Evolutionary conservation across 1,140 invertebrate genomes (phyloP).

Genomic region (Diachasma alloeum): DNA sequence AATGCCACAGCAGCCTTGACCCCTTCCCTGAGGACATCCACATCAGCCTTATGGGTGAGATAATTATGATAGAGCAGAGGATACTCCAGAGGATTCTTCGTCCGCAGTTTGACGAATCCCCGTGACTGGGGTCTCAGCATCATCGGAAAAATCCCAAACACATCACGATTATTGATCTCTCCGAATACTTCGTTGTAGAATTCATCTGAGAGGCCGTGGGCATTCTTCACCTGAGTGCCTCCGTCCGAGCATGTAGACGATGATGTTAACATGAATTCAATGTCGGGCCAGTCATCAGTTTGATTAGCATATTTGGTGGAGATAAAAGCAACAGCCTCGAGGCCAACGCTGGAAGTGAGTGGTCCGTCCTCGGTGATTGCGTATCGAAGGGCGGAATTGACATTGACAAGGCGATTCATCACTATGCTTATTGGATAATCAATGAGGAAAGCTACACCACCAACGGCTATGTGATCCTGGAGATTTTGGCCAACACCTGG

Average conservation of each 20-base stretch:
- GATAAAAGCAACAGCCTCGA: constrained; percentile 86
- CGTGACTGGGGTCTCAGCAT: constrained; percentile 85
- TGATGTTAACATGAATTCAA: constrained; percentile 89
- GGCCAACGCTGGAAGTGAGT: constrained; percentile 80
- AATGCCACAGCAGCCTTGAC: constrained; percentile 85
- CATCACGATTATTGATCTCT: constrained; percentile 75
- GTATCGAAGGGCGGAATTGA: constrained; percentile 79
- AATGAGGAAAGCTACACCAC: constrained; percentile 81
- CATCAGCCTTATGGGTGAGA: constrained; percentile 82
- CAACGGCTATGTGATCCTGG: constrained; percentile 85
- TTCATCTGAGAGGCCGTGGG: constrained; percentile 80
- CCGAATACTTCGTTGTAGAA: constrained; percentile 80
- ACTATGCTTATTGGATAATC: constrained; percentile 81
- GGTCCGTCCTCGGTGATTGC: constrained; percentile 82
- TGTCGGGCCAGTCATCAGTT: constrained; percentile 87
- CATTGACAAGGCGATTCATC: constrained; percentile 77
- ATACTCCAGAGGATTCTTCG: constrained; percentile 83
- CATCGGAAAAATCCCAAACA: constrained; percentile 85
- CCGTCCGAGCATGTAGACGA: constrained; percentile 81
- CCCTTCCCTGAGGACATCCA: constrained; percentile 81
- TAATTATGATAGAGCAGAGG: constrained; percentile 92
- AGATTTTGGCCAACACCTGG: constrained; percentile 82
- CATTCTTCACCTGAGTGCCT: constrained; percentile 77
- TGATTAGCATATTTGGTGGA: constrained; percentile 86
- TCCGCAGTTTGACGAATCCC: constrained; percentile 79